phyloP scores from a whole-genome alignment of 2,797 vertebrate species.

The Apogon hyalosoma region DNA sequence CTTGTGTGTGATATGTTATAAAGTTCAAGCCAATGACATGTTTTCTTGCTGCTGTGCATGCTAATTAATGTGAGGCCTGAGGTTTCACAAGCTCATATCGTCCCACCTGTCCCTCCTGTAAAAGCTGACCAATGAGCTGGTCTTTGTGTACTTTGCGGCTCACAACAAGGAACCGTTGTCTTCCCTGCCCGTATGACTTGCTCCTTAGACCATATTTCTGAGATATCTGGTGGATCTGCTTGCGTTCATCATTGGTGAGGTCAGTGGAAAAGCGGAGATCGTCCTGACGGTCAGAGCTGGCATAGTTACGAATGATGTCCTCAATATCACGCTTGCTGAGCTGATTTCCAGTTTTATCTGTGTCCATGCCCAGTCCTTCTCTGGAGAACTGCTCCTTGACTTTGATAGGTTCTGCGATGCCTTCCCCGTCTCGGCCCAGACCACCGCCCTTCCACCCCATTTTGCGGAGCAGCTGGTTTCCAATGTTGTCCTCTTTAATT shows the following conservation, averaged over 20 bases:
- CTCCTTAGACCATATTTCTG: slow-evolving; percentile 95
- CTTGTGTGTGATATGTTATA: slow-evolving; percentile 54
- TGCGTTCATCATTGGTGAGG: slow-evolving; percentile 94
- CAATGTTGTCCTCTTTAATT: slow-evolving; percentile 98
- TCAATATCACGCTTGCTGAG: slow-evolving; percentile 94
- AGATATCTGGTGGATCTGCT: slow-evolving; percentile 95
- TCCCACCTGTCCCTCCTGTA: slow-evolving; percentile 96
- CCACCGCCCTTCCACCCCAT: slow-evolving; percentile 99
- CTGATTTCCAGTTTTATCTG: slow-evolving; percentile 85
- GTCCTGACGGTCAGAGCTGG: slow-evolving; percentile 90
- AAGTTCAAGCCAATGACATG: slow-evolving; percentile 44
- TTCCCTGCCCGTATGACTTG: slow-evolving; percentile 95
- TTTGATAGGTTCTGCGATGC: slow-evolving; percentile 94
- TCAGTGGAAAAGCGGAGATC: slow-evolving; percentile 97
- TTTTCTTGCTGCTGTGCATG: slow-evolving; percentile 43
- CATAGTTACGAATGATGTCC: slow-evolving; percentile 94
- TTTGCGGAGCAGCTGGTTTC: slow-evolving; percentile 96
- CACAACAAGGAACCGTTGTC: slow-evolving; percentile 92
- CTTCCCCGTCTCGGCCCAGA: slow-evolving; percentile 93
- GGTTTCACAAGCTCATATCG: slow-evolving; percentile 96
- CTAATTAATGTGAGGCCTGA: slow-evolving; percentile 84
- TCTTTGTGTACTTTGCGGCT: slow-evolving; percentile 94
- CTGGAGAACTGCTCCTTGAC: slow-evolving; percentile 97
- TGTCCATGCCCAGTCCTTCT: slow-evolving; percentile 93
- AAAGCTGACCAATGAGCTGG: slow-evolving; percentile 93